Evolutionary conservation across 2,888 invertebrate species (phyloP).

Genomic region (Pachliopta kotzebuea): DNA sequence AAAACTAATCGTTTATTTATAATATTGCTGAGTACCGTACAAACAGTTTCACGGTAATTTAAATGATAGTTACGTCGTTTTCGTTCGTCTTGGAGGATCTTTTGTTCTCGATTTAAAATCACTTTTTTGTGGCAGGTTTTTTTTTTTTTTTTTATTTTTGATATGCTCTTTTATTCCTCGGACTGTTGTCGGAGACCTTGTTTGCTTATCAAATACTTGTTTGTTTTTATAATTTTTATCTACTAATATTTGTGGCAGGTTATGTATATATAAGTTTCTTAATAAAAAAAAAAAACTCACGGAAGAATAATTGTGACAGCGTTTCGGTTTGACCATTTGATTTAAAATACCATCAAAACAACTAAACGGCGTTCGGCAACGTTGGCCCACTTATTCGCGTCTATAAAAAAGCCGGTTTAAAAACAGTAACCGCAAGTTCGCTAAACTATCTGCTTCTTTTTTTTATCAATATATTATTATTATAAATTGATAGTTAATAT

Average conservation of each 20-base stretch:
- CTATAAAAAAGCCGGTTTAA: constrained; percentile 29
- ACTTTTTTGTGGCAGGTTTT: neutral
- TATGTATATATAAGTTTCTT: neutral
- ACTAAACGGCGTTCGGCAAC: constrained; percentile 4
- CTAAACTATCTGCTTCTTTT: constrained; percentile 8
- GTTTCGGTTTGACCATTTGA: constrained; percentile 8
- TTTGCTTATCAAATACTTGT: too few relatives aligned
- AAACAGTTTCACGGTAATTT: constrained; percentile 21
- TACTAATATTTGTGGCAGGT: too few relatives aligned
- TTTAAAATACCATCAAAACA: constrained; percentile 12
- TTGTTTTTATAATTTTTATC: too few relatives aligned
- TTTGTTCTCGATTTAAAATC: constrained; percentile 13
- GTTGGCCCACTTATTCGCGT: constrained; percentile 27
- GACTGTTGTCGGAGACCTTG: too few relatives aligned
- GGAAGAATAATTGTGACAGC: neutral
- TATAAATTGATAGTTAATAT: too few relatives aligned
- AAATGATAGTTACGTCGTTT: constrained; percentile 16
- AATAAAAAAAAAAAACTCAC: neutral
- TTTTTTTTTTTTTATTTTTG: too few relatives aligned
- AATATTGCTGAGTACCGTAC: constrained; percentile 12
- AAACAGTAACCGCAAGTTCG: constrained; percentile 21
- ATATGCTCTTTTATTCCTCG: too few relatives aligned
- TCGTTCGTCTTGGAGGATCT: constrained; percentile 1
- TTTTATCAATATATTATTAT: constrained; percentile 9
- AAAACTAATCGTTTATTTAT: constrained; percentile 9